These are phyloP conservation scores for Chirona hameri DNA, from an alignment of 2,888 invertebrate genomes.

Conservation along the genomic window DNA sequence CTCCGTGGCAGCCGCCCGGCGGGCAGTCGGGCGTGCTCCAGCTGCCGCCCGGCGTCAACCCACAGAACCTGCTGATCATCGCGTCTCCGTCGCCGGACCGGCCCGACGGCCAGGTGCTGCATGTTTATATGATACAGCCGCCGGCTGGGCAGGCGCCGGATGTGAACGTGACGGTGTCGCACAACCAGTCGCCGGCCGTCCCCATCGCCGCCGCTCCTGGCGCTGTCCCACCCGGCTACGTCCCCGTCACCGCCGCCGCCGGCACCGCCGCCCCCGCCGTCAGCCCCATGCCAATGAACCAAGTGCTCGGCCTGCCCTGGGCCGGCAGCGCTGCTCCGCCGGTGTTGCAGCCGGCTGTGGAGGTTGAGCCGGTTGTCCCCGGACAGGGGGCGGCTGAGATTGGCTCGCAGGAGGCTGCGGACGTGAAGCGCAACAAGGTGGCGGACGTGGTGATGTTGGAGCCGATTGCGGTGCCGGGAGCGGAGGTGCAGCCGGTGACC, in stretches of 20 bases:
- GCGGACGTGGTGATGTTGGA: background rate
- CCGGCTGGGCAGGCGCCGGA: background rate
- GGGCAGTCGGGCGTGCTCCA: background rate
- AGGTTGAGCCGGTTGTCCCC: no score
- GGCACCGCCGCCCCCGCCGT: background rate
- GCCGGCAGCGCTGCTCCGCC: background rate
- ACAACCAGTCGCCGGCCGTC: background rate
- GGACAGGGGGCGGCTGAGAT: no score
- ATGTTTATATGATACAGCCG: conserved; percentile 10
- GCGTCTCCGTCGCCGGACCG: conserved; percentile 9
- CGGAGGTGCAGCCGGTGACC: background rate
- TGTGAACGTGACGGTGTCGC: background rate
- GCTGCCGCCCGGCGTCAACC: conserved; percentile 12
- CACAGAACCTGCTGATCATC: conserved; percentile 26
- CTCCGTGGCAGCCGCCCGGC: background rate
- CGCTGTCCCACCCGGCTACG: no score
- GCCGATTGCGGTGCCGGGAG: background rate
- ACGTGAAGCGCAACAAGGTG: no score
- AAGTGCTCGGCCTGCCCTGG: background rate
- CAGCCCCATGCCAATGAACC: background rate
- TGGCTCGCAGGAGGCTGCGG: no score
- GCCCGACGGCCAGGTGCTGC: conserved; percentile 26
- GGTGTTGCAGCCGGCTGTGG: background rate
- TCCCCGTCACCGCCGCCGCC: background rate
- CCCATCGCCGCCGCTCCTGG: no score